These are phyloP conservation scores for Heliconius ismenius DNA, from an alignment of 2,888 invertebrate genomes.

Conservation along the genomic window DNA sequence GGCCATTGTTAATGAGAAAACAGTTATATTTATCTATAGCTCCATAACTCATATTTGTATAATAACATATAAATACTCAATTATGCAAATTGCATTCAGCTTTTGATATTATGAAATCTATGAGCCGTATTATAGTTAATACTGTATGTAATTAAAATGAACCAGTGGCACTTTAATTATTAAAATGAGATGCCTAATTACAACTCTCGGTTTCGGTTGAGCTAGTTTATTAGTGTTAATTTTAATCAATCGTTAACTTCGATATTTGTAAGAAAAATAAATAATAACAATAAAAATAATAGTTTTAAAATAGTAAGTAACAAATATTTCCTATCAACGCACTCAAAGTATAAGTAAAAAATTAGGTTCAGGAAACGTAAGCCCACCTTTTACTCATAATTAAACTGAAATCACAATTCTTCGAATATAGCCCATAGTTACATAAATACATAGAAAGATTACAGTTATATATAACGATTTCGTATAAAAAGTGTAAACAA, in stretches of 20 bases:
- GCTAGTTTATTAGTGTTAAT: not conserved
- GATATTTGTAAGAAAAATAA: not conserved
- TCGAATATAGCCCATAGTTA: too few relatives aligned
- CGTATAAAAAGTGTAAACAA: too few relatives aligned
- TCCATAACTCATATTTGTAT: not conserved
- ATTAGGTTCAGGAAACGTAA: too few relatives aligned
- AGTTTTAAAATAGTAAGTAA: too few relatives aligned
- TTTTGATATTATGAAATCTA: constrained; percentile 19
- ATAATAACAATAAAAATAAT: too few relatives aligned
- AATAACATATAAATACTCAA: constrained; percentile 32
- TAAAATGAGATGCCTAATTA: constrained; percentile 2
- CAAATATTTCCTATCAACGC: too few relatives aligned
- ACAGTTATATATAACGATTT: too few relatives aligned
- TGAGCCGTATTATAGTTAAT: constrained; percentile 21
- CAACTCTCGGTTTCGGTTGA: not conserved
- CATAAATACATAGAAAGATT: too few relatives aligned
- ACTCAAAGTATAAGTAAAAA: too few relatives aligned
- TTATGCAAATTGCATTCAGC: constrained; percentile 36
- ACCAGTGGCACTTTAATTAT: constrained; percentile 17
- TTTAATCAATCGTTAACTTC: not conserved
- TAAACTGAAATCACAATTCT: too few relatives aligned
- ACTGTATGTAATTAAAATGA: constrained; percentile 21
- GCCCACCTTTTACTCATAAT: too few relatives aligned
- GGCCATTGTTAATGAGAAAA: not conserved
- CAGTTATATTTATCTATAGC: not conserved